phyloP scores from a whole-genome alignment of 1,140 invertebrate genomes.

The Proctacanthus coquilletti region DNA sequence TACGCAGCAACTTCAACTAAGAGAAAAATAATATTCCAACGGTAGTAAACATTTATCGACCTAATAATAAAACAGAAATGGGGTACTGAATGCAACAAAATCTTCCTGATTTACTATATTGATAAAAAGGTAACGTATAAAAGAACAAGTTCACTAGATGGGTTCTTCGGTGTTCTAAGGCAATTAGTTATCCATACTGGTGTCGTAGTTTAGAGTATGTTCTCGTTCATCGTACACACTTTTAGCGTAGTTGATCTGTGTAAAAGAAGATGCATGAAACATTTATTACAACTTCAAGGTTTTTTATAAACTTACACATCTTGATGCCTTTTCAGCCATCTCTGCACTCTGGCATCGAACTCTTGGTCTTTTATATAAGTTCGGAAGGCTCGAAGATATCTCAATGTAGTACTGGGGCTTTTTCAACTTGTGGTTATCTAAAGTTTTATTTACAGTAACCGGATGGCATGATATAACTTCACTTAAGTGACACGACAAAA shows the following conservation, averaged over 20 bases:
- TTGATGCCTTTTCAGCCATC: slow-evolving; percentile 59
- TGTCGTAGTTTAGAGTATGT: slow-evolving; percentile 34
- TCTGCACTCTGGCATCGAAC: slow-evolving; percentile 67
- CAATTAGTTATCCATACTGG: neutral
- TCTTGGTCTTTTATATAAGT: slow-evolving; percentile 44
- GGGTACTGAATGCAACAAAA: neutral
- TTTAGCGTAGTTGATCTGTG: slow-evolving; percentile 76
- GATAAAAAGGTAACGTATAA: neutral
- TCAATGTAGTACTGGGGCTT: slow-evolving; percentile 50
- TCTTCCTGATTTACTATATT: neutral
- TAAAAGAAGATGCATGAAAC: slow-evolving; percentile 37
- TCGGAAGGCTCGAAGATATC: slow-evolving; percentile 46
- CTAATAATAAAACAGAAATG: neutral
- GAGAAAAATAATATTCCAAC: too few relatives aligned
- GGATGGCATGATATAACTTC: slow-evolving; percentile 27
- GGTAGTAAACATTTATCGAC: too few relatives aligned
- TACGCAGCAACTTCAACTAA: too few relatives aligned
- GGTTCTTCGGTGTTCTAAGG: neutral
- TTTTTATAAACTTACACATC: slow-evolving; percentile 31
- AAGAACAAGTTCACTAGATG: neutral
- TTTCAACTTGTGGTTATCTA: slow-evolving; percentile 35
- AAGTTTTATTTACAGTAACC: slow-evolving; percentile 43
- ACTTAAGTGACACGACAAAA: slow-evolving; percentile 47
- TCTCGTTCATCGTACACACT: slow-evolving; percentile 66
- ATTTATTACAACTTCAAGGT: slow-evolving; percentile 6